A percentile compares a stretch with the other conserved stretches of the same genome.
Evolutionary conservation across 2,113 vertebrate genomes (phyloP).

Genomic region (Oenanthe melanoleuca): DNA sequence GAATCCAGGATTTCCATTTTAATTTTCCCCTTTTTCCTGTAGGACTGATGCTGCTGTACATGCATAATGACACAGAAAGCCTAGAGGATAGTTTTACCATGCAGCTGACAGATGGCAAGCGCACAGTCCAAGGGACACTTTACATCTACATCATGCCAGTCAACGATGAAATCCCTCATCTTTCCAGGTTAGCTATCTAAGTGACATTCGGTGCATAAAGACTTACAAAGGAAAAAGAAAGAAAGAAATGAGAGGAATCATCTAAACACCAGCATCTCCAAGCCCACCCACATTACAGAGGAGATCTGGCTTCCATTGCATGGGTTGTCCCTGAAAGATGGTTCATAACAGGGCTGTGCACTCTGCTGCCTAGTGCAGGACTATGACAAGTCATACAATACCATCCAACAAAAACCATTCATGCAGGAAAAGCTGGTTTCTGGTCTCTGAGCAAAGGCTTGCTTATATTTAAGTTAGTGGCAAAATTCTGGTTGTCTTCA

Average conservation of each 20-base stretch:
- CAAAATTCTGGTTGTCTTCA: conserved; percentile 15
- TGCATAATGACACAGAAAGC: conserved; percentile 89
- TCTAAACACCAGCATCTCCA: background rate
- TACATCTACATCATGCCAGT: conserved; percentile 84
- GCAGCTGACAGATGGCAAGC: conserved; percentile 89
- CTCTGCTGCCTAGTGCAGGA: conserved; percentile 7
- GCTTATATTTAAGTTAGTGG: conserved; percentile 14
- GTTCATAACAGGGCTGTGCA: background rate
- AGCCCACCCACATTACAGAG: background rate
- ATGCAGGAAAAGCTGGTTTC: background rate
- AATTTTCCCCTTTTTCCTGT: conserved; percentile 33
- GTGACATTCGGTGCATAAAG: conserved; percentile 63
- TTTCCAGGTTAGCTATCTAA: conserved; percentile 79
- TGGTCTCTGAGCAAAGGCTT: background rate
- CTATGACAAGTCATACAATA: background rate
- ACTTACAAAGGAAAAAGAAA: background rate
- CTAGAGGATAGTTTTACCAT: conserved; percentile 81
- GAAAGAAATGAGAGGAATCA: background rate
- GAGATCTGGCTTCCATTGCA: background rate
- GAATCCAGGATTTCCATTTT: background rate
- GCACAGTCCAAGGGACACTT: conserved; percentile 81
- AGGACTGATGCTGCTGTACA: conserved; percentile 85
- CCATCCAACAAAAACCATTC: background rate
- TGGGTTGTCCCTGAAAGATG: background rate
- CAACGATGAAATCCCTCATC: conserved; percentile 84